Evolutionary conservation across 2,888 invertebrate species (phyloP), one percentile per base, ranked within the genome.

Genomic region (Leptopterna dolabrata): DNA sequence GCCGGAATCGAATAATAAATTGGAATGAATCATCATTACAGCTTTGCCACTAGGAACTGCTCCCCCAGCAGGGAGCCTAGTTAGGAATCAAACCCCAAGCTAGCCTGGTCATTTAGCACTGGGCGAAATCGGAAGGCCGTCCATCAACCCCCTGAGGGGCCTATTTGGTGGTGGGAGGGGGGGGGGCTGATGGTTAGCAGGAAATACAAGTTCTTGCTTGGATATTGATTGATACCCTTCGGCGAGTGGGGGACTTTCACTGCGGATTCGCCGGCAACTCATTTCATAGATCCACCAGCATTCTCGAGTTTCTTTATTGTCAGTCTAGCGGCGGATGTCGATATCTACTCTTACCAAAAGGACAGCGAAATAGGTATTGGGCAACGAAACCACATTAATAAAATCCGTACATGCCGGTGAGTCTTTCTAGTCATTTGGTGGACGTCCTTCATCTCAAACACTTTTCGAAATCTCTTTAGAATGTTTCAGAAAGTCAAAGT

Each of bases 121-220:
- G 63, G 63, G 63, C 63, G 63, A 63, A 47, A 63, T 63, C 19
- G 63, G 63, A 63, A 63, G 63, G 63, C 63, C 19, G 63, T 63
- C 63, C 63, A 63, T 24, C 24, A 63, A 63, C 63, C 63, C 55
- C 63, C 63, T 63, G 63, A 27, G 63, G 63, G 51, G 63, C 51
- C 51, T 51, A 19, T 51, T n/a, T n/a, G 24, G 11, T n/a, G 63
- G 24, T 24, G 24, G 16, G 55, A 55, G 19, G 55, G n/a, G 24
- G 1, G 19, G 19, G 16, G 55, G 16, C 55, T 24, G 24, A 24
- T 63, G 63, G 63, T 63, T 63, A 1, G 24, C 24, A 63, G 63
- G 63, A 63, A 63, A 63, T 63, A 63, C 9, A 63, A 63, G 63
- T 63, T 63, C 63, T 63, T 63, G 24, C 24, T 9, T 24, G 63